Evolutionary conservation across 2,888 invertebrate genomes (phyloP).

Genomic region (Nomada fucata): DNA sequence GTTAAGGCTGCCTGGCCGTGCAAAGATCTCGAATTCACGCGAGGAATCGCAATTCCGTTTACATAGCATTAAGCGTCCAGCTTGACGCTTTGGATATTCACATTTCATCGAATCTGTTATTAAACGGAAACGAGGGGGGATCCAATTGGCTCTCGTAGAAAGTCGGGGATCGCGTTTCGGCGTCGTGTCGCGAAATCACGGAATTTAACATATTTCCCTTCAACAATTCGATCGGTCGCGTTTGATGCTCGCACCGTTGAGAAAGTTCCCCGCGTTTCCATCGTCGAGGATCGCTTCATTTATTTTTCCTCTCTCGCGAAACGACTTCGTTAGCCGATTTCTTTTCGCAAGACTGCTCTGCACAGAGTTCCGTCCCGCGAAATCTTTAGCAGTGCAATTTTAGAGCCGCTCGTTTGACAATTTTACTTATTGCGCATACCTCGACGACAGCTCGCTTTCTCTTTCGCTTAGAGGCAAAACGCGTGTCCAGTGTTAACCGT

Average conservation of each 20-base stretch:
- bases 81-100: conserved; percentile 28
- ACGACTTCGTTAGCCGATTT: neutral
- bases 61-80: conserved; percentile 30
- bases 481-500: neutral
- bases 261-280: neutral
- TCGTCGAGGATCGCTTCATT: neutral
- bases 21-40: conserved; percentile 10
- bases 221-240: neutral
- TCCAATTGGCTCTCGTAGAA: conserved; percentile 25
- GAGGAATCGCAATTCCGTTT: conserved; percentile 30
- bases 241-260: neutral
- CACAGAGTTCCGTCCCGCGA: neutral
- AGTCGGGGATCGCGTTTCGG: conserved; percentile 3
- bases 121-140: conserved; percentile 28
- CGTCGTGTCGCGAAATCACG: conserved; percentile 29
- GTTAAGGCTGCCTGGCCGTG: conserved; percentile 23
- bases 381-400: neutral
- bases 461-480: conserved; percentile 31
- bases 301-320: neutral
- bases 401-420: conserved; percentile 9
- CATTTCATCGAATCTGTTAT: conserved; percentile 31
- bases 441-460: conserved; percentile 18
- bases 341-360: neutral
- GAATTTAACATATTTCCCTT: conserved; percentile 33
- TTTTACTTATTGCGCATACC: conserved; percentile 23